Base-by-base conservation (phyloP, 92 coral and sea anemone species). In the Zoanthus sociatus region DNA sequence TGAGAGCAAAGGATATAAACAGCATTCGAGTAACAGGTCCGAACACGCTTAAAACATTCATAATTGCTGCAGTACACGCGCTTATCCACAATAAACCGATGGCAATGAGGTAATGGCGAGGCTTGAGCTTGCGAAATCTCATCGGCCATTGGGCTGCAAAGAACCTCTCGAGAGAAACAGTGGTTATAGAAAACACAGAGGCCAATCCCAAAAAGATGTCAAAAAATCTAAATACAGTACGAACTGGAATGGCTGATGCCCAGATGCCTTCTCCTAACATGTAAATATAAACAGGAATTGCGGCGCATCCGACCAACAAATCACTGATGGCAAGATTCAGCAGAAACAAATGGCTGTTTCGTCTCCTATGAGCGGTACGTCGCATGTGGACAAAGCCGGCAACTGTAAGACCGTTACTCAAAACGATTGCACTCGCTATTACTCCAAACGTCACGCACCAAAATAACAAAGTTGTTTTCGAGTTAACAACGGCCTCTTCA, bases 131-230 rank as follows among this genome's bases (percentile, higher is more conserved):
- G 21, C 94, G 70, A 58, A 88, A 91, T 10, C 67, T 55, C 11
- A 91, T 51, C 3, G 94, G 94, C 71, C 69, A 91, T 69, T 73
- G 72, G 72, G 88, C 89, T 4, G 94, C 90, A 58, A 84, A 78
- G 63, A 91, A 75, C 30, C 91, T 90, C 60, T 91, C 94, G 75
- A 91, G 14, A 47, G 94, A 81, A n/a, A 91, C 90, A 17, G 88
- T 89, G 61, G 91, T 91, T 51, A 91, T 61, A 12, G 94, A 88
- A 67, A 91, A 91, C 18, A 88, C 91, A 47, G 94, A 91, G 11
- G 94, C 91, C 61, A 88, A 91, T 14, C 94, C 94, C 71, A 88
- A 88, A 16, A 88, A 75, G 6, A 91, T 88, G 83, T 91, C 94
- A 46, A 81, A 64, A 67, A 66, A 81, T 47, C 85, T 67, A 71